Conservation (phyloP, 2,797 vertebrate genomes). For the Gouania willdenowi region DNA sequence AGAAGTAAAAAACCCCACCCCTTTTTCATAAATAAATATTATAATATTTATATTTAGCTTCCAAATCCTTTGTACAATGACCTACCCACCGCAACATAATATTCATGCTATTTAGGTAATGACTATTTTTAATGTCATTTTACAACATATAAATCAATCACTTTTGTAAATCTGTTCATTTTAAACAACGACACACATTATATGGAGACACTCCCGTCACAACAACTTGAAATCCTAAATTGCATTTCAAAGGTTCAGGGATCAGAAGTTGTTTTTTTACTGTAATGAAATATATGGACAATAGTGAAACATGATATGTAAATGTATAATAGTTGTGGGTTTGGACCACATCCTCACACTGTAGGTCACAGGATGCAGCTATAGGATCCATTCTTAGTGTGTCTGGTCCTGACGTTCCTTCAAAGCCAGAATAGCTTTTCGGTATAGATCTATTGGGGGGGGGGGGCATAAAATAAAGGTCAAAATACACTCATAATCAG, state of each 20-base stretch:
- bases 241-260: slow-evolving; percentile 32
- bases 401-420: slow-evolving; percentile 77
- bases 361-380: slow-evolving; percentile 2
- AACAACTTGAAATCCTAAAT: slow-evolving; percentile 11
- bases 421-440: slow-evolving; percentile 81
- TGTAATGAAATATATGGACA: too few species aligned
- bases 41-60: too few species aligned
- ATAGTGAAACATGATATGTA: slow-evolving; percentile 3
- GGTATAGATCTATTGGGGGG: slow-evolving; percentile 78
- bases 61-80: too few species aligned
- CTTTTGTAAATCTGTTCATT: too few species aligned
- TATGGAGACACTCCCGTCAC: slow-evolving; percentile 39
- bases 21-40: too few species aligned
- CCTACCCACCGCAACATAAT: too few species aligned
- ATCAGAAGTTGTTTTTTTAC: slow-evolving; percentile 13
- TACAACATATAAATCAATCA: too few species aligned
- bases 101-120: too few species aligned
- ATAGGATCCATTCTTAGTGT: slow-evolving; percentile 33
- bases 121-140: too few species aligned
- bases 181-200: too few species aligned
- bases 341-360: slow-evolving; percentile 8
- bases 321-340: slow-evolving; percentile 3
- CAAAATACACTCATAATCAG: slow-evolving; percentile 1
- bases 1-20: too few species aligned
- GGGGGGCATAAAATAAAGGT: slow-evolving; percentile 48